Percentiles rank a stretch among this genome's conserved stretches.
Conservation (phyloP, 2,888 invertebrate genomes). For the Pristionchus mayeri region DNA sequence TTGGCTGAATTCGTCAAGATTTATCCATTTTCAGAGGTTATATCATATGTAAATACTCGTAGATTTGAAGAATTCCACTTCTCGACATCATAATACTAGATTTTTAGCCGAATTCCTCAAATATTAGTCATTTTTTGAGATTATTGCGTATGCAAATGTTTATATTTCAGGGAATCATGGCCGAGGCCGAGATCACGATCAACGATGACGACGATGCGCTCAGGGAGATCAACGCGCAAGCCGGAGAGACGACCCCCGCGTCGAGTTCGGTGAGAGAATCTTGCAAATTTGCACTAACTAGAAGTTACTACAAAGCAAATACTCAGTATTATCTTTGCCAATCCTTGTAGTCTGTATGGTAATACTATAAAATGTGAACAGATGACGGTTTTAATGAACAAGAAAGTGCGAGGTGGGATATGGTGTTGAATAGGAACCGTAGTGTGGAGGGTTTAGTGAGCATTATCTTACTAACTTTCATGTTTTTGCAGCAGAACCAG, state of each 20-base stretch:
- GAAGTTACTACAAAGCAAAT: not conserved
- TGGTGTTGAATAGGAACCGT: no score
- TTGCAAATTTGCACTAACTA: no score
- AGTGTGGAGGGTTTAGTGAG: no score
- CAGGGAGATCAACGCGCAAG: not conserved
- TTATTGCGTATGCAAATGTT: not conserved
- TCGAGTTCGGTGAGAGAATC: not conserved
- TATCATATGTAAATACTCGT: no score
- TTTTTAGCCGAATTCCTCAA: not conserved
- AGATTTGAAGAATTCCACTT: no score
- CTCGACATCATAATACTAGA: no score
- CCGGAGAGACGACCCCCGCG: no score
- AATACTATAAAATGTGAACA: not conserved
- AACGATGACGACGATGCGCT: constrained; percentile 12
- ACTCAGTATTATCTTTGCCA: not conserved
- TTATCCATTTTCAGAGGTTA: no score
- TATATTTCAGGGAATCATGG: not conserved
- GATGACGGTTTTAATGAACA: no score
- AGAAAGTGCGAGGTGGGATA: not conserved
- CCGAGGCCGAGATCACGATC: constrained; percentile 20
- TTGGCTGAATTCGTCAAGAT: no score
- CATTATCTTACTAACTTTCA: not conserved
- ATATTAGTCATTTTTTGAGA: not conserved
- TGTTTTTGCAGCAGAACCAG: not conserved
- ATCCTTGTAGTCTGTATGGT: not conserved